A percentile compares a stretch with the other conserved stretches of the same genome.
Conservation (phyloP, 2,888 invertebrate genomes). For the Hirudinaria manillensis region DNA sequence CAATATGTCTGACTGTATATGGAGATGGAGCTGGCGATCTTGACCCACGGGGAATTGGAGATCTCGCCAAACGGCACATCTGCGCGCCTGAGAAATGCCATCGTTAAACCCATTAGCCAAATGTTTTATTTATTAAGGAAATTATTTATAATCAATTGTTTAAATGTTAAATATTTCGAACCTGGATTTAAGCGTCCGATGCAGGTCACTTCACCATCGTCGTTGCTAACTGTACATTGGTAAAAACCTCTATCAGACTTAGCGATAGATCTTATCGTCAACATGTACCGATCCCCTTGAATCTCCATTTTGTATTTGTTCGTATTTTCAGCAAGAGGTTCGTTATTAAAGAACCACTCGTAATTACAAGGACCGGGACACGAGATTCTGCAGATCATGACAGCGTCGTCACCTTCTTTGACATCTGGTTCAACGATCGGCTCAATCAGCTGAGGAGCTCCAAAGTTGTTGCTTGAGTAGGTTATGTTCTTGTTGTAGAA, state of each 20-base stretch:
- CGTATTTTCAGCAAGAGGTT: slow-evolving; percentile 19
- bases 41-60: slow-evolving; percentile 14
- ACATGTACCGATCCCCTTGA: slow-evolving; percentile 66
- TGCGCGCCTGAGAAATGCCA: not conserved
- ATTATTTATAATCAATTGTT: too few species aligned
- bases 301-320: slow-evolving; percentile 12
- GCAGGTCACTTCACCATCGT: slow-evolving; percentile 84
- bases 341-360: slow-evolving; percentile 35
- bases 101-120: not conserved
- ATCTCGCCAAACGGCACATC: not conserved
- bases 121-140: too few species aligned
- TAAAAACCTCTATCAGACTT: slow-evolving; percentile 96
- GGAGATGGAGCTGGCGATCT: slow-evolving; percentile 20
- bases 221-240: slow-evolving; percentile 72
- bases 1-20: not conserved
- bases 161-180: too few species aligned
- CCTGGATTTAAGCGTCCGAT: slow-evolving; percentile 41
- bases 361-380: slow-evolving; percentile 20
- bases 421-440: slow-evolving; percentile 79
- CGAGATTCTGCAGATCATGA: slow-evolving; percentile 67
- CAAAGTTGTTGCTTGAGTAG: slow-evolving; percentile 1
- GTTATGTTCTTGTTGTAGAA: slow-evolving; percentile 15
- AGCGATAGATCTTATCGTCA: slow-evolving; percentile 82
- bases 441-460: slow-evolving; percentile 69
- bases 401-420: slow-evolving; percentile 83